Conservation (phyloP, 2,113 vertebrate species). For the Cebus imitator region DNA sequence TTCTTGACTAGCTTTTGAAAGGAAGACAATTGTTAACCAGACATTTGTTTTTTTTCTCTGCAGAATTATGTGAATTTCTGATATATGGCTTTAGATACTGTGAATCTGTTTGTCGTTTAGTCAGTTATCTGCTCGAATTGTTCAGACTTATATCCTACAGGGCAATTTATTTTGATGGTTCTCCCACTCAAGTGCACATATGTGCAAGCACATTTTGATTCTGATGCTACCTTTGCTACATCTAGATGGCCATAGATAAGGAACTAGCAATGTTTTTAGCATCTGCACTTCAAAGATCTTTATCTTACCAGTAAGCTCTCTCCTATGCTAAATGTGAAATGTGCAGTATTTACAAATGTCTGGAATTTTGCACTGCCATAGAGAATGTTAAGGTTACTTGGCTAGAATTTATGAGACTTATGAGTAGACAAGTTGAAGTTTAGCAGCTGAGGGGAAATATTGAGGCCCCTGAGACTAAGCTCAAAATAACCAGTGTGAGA, state of each 20-base stretch:
- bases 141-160: background rate
- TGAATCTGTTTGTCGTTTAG: constrained; percentile 56
- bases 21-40: background rate
- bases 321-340: constrained; percentile 52
- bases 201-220: background rate
- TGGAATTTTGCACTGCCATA: constrained; percentile 49
- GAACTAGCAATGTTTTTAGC: background rate
- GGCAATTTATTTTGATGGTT: background rate
- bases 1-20: constrained; percentile 19
- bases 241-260: background rate
- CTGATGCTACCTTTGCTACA: background rate
- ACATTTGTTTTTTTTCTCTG: background rate
- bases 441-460: background rate
- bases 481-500: background rate
- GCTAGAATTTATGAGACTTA: background rate
- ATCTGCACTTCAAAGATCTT: background rate
- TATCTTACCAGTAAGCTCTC: background rate
- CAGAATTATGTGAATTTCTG: constrained; percentile 6
- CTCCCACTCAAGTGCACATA: background rate
- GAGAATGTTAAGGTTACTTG: background rate
- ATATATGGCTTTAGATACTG: constrained; percentile 70
- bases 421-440: background rate
- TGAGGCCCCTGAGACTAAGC: background rate
- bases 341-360: constrained; percentile 56
- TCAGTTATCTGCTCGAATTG: background rate